Conservation (phyloP, 2,797 vertebrate species). For the Picus viridis region DNA sequence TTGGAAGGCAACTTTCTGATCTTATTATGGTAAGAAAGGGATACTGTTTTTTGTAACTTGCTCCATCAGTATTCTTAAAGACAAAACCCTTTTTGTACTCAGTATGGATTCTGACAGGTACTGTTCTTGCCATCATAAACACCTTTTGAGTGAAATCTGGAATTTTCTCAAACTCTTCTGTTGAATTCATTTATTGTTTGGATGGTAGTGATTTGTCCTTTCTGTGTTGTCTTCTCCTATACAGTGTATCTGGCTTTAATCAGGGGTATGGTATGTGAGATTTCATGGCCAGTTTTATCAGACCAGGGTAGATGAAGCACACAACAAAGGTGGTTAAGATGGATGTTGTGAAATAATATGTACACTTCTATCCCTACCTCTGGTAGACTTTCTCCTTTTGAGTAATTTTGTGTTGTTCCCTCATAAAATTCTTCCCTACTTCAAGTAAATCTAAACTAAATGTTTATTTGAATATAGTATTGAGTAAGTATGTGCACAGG, state of each 20-base stretch:
- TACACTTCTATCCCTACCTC: neutral
- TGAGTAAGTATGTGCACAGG: accelerated
- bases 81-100: neutral
- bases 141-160: neutral
- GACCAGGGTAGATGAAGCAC: neutral
- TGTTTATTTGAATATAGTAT: neutral
- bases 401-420: neutral
- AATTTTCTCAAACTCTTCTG: neutral
- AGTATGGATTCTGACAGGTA: neutral
- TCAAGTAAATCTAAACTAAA: neutral
- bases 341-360: neutral
- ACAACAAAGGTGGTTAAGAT: accelerated
- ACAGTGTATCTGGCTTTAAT: neutral
- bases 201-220: neutral
- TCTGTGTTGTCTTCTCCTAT: neutral
- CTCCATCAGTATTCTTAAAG: neutral
- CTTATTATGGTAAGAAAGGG: neutral
- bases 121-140: neutral
- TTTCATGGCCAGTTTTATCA: neutral
- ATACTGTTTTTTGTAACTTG: neutral
- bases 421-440: neutral
- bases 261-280: accelerated
- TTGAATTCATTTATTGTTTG: neutral
- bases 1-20: neutral
- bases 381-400: neutral